These are phyloP conservation scores for Sinocyclocheilus grahami DNA, from an alignment of 2,113 vertebrate species.

Conservation along the genomic window DNA sequence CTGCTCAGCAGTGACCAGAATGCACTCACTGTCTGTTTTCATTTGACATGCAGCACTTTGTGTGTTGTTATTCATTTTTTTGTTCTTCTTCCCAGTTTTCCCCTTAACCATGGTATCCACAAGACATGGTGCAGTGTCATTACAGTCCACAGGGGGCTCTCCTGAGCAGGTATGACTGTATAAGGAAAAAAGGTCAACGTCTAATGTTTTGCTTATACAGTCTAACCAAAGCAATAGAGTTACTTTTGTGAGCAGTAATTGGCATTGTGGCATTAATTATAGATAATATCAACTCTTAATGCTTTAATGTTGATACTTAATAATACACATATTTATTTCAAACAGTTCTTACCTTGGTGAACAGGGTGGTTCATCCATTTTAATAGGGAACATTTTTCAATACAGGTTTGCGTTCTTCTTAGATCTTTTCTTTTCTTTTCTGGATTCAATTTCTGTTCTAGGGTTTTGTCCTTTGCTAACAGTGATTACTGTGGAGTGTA, in stretches of 20 bases:
- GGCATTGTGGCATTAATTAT: neutral
- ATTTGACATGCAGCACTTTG: neutral
- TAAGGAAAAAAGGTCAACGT: neutral
- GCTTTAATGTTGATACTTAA: neutral
- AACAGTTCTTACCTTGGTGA: too few species aligned
- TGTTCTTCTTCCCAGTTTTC: constrained; percentile 32
- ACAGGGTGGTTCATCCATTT: too few species aligned
- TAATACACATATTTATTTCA: too few species aligned
- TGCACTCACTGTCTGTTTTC: neutral
- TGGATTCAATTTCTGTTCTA: too few species aligned
- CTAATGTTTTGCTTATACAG: neutral
- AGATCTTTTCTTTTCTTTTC: too few species aligned
- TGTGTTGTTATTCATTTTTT: neutral
- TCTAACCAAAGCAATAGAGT: too few species aligned
- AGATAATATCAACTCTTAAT: neutral
- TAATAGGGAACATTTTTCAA: too few species aligned
- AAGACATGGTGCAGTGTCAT: neutral
- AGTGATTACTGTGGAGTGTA: too few species aligned
- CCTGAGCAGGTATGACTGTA: constrained; percentile 1
- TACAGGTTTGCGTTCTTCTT: too few species aligned
- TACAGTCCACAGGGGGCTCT: constrained; percentile 28
- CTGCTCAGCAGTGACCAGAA: neutral
- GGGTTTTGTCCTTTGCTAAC: too few species aligned
- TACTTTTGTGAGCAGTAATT: too few species aligned
- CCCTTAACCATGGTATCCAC: neutral